These are phyloP conservation scores for Brachionichthys hirsutus DNA, from an alignment of 2,113 vertebrate genomes.

Conservation along the genomic window DNA sequence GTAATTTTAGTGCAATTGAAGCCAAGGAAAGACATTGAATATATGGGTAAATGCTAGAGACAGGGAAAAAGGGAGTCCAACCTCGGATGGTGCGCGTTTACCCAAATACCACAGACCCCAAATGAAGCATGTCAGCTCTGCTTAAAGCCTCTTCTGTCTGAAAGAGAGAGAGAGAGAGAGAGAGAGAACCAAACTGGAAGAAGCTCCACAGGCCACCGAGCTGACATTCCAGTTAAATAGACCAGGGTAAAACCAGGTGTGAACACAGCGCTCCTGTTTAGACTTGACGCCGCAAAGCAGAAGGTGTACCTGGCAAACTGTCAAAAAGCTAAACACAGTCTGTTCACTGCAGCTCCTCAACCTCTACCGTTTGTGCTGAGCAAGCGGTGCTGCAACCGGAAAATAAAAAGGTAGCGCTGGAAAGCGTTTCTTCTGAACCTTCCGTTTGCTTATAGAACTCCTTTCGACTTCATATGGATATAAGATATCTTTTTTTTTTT, in stretches of 20 bases:
- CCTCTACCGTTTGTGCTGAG: conserved; percentile 21
- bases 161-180: conserved; percentile 11
- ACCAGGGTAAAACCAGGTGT: conserved; percentile 71
- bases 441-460: background rate
- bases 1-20: no score
- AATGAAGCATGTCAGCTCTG: conserved; percentile 32
- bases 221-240: conserved; percentile 63
- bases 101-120: conserved; percentile 10
- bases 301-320: conserved; percentile 65
- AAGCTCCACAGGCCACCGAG: conserved; percentile 18
- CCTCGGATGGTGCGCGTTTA: background rate
- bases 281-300: conserved; percentile 62
- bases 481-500: no score
- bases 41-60: conserved; percentile 6
- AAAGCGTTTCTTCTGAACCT: conserved; percentile 7
- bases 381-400: conserved; percentile 10
- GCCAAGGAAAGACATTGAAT: background rate
- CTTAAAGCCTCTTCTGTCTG: conserved; percentile 16
- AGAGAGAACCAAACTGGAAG: conserved; percentile 7
- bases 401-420: conserved; percentile 1
- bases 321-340: conserved; percentile 45
- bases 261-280: conserved; percentile 62
- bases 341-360: conserved; percentile 27
- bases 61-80: background rate
- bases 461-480: no score